Base-by-base conservation (phyloP, 2,888 invertebrate species). In the Sicus ferrugineus region DNA sequence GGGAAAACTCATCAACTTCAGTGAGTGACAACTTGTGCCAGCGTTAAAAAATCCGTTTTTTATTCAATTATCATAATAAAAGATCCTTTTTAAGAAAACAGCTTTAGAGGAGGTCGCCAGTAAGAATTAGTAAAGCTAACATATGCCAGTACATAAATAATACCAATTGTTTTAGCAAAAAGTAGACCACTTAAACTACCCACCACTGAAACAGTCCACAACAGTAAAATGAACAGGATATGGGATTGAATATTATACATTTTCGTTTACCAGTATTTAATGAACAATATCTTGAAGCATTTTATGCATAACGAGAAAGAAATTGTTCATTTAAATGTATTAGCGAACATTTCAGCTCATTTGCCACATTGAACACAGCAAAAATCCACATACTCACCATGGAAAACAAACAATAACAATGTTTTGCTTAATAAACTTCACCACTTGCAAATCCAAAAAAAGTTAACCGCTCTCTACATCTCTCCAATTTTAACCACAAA, bases 191-290 rank as follows among this genome's bases (percentile, higher is more conserved):
- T 28, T 54, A 42, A 42, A n/a, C 46, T 6, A 26, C 23, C 69
- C 69, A 73, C 74, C 73, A 65, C 58, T 66, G 64, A 73, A 71
- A 54, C 74, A 75, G 75, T 72, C 38, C 42, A 68, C 72, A 67
- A 67, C 58, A 28, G 26, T 62, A 69, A 75, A 75, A 78, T 63
- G 64, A 26, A 68, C 61, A 71, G 73, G 62, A 72, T 65, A 83
- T 85, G 84, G 84, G 84, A 85, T 84, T 85, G 84, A 84, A 85
- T 84, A 86, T 86, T 85, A 85, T 86, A 86, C 86, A 86, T 86
- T 86, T 86, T 85, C 86, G 86, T 86, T 83, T 86, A 86, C 86
- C 83, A 83, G 84, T 84, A 84, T 84, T 84, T 84, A 84, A 82
- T 82, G 84, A 84, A 84, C 83, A 83, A 76, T 81, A 79, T 81